Evolutionary conservation across 2,113 vertebrate species (phyloP), one percentile per base, ranked within the genome.

Genomic region (Cercopithecus mona): DNA sequence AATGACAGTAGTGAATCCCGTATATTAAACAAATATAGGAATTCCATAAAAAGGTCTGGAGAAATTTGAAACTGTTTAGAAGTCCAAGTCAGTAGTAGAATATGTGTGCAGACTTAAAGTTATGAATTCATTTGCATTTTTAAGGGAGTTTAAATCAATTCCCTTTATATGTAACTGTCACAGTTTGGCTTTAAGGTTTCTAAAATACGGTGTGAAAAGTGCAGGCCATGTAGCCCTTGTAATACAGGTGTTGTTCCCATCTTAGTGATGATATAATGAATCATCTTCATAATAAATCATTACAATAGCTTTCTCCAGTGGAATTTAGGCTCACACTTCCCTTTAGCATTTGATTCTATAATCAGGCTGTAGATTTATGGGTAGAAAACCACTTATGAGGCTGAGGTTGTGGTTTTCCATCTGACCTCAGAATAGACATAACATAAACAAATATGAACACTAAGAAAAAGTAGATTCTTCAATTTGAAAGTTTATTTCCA

Each of bases 71-170:
- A 97, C 83, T 93, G 57, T 95, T 97, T 97, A 96, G 83, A 93
- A 97, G 79, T 96, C 84, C n/a, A 73, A 93, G 81, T 88, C 84
- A 94, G 57, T 68, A 45, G 27, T 66, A 81, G 82, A 96, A 92
- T 97, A 96, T 98, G 94, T 96, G 66, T 91, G 52, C 76, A 88
- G 64, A 97, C 82, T 97, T 97, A 73, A 95, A 90, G 66, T 95
- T 96, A 98, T 96, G 88, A 98, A 96, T 97, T 72, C 25, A 97
- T 98, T 97, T 97, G 87, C 97, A 98, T 98, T 96, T 97, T 96
- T 97, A 96, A 97, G n/a, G 3, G 45, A 96, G 38, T 40, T 97
- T 52, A 93, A 96, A 98, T 97, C 2, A 68, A 50, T 97, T 61
- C 55, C 10, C 20, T 78, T 17, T 97, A 97, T 95, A 66, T 40